A percentile compares a stretch with the other conserved stretches of the same genome.
These are phyloP conservation scores for Podarcis muralis DNA, from an alignment of 2,113 vertebrate species.

Conservation along the genomic window DNA sequence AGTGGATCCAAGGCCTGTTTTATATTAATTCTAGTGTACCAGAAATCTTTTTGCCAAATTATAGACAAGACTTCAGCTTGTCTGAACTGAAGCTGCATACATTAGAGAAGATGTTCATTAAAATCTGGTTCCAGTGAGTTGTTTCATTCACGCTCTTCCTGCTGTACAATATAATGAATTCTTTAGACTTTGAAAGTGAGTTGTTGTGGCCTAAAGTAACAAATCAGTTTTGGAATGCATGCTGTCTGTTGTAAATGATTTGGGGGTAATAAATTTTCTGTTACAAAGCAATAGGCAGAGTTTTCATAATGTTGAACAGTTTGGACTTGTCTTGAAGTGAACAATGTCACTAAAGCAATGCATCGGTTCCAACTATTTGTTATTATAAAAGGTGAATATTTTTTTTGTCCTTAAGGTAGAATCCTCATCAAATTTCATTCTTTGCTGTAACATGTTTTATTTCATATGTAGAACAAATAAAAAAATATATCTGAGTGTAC, in stretches of 20 bases:
- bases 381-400: constrained; percentile 79
- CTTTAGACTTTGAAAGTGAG: constrained; percentile 68
- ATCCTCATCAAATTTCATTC: constrained; percentile 77
- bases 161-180: constrained; percentile 59
- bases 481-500: constrained; percentile 70
- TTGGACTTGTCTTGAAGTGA: constrained; percentile 87
- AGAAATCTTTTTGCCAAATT: constrained; percentile 1
- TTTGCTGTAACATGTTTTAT: constrained; percentile 84
- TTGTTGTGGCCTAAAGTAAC: constrained; percentile 79
- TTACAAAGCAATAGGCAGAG: constrained; percentile 79
- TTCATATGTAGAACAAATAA: constrained; percentile 72
- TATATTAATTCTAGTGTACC: neutral
- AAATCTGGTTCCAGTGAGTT: neutral
- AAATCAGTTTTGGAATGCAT: constrained; percentile 84
- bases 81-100: neutral
- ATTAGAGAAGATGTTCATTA: constrained; percentile 44
- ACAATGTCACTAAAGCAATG: constrained; percentile 79
- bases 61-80: constrained; percentile 20
- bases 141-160: constrained; percentile 43
- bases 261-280: constrained; percentile 85
- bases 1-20: neutral
- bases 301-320: constrained; percentile 84
- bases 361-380: constrained; percentile 78
- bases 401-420: constrained; percentile 78
- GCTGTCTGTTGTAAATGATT: constrained; percentile 86